phyloP scores from a whole-genome alignment of 2,113 vertebrate genomes.

The Cavia aperea region DNA sequence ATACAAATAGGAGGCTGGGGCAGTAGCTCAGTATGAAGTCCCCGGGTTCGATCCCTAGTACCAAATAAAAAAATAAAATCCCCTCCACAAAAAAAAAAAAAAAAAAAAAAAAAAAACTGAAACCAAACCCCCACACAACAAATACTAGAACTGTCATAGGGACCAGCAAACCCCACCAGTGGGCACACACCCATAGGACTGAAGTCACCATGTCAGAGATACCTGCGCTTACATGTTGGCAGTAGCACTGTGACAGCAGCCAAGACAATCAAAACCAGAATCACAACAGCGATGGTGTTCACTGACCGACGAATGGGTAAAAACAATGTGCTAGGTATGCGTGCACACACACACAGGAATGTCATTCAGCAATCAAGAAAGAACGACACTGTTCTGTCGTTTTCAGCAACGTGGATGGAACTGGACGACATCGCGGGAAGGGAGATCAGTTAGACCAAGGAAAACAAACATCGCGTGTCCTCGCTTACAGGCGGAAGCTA shows the following conservation, averaged over 20 bases:
- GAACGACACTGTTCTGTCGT: not conserved
- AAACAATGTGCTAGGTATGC: not conserved
- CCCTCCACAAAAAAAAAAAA: not conserved
- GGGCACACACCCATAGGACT: not conserved
- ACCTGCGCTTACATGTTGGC: not conserved
- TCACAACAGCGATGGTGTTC: no score
- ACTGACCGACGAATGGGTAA: not conserved
- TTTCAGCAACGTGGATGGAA: no score
- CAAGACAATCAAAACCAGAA: not conserved
- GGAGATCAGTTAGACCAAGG: not conserved
- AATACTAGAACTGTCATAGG: not conserved
- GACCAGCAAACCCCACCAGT: not conserved
- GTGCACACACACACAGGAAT: not conserved
- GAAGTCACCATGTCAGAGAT: not conserved
- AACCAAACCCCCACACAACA: not conserved
- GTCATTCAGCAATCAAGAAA: no score
- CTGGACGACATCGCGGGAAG: not conserved
- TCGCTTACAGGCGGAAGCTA: not conserved
- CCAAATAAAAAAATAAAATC: not conserved
- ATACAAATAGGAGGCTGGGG: not conserved
- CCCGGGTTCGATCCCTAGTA: not conserved
- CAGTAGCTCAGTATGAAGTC: not conserved
- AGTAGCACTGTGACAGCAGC: not conserved
- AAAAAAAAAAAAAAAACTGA: not conserved
- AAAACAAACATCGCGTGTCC: not conserved